These are phyloP conservation scores for Tyto alba DNA, from an alignment of 2,113 vertebrate species.

Conservation along the genomic window DNA sequence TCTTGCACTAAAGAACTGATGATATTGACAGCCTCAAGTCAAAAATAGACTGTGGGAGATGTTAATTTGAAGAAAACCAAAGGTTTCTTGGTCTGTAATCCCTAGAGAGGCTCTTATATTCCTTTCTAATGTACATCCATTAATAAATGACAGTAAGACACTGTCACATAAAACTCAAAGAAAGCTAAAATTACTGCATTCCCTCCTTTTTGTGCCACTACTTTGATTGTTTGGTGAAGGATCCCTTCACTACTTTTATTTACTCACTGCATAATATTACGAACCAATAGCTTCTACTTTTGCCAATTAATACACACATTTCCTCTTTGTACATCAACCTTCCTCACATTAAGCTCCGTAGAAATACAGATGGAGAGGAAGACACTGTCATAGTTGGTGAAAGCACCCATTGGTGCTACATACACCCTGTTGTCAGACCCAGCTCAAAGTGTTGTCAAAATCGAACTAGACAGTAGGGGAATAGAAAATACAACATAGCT, in stretches of 20 bases:
- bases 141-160: neutral
- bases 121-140: neutral
- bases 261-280: neutral
- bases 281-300: neutral
- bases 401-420: neutral
- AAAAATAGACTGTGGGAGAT: neutral
- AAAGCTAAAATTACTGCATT: neutral
- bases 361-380: neutral
- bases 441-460: neutral
- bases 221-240: neutral
- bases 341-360: neutral
- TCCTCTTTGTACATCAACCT: neutral
- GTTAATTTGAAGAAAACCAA: neutral
- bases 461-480: neutral
- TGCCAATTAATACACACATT: neutral
- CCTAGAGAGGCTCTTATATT: neutral
- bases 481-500: neutral
- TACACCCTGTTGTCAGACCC: neutral
- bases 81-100: neutral
- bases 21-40: neutral
- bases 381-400: neutral
- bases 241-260: neutral
- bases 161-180: neutral
- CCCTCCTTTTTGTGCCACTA: neutral
- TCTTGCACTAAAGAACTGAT: neutral